Evolutionary conservation across 1,140 invertebrate species (phyloP), one percentile per base, ranked within the genome.

Genomic region (Macrobrachium rosenbergii): DNA sequence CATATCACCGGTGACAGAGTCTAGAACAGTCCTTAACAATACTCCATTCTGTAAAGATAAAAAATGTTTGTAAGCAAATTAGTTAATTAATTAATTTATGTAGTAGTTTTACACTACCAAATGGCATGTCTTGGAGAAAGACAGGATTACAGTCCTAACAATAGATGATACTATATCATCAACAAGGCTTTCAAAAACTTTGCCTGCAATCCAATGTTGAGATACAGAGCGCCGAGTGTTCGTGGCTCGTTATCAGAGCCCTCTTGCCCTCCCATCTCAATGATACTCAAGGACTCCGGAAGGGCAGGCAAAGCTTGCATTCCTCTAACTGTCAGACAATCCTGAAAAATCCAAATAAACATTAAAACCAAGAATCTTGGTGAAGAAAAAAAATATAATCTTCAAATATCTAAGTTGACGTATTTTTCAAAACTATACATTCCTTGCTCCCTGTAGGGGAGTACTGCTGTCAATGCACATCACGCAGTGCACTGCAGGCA

Each of bases 231-330:
- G 87, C 95, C 94, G 80, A 94, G 92, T 83, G 94, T 93, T 67
- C 92, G 89, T 37, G 89, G 87, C 91, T 94, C 94, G 16, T 94
- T 94, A 83, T 95, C 94, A 11, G 93, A 92, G 12, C 94, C 94
- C 90, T 94, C 95, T 2, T 93, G 93, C 58, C 94, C 94, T 64
- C 94, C 95, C 94, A 97, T 96, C 93, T 99, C 98, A 12, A 99
- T 97, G 89, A 99, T 97, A 91, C 98, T 99, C 10, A 99, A 93
- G 37, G 98, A 99, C 92, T 99, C 98, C 0, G 99, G 96, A 58
- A 97, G 95, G 8, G 98, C 97, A 8, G 99, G 99, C n/a, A 99
- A 92, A 2, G 97, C 96, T 93, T 99, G 98, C 96, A 99, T 98
- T 88, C 97, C 98, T 84, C 99, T 93, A 17, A 97, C 96, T 1